Evolutionary conservation across 2,113 vertebrate species (phyloP).

Genomic region (Heteronetta atricapilla): DNA sequence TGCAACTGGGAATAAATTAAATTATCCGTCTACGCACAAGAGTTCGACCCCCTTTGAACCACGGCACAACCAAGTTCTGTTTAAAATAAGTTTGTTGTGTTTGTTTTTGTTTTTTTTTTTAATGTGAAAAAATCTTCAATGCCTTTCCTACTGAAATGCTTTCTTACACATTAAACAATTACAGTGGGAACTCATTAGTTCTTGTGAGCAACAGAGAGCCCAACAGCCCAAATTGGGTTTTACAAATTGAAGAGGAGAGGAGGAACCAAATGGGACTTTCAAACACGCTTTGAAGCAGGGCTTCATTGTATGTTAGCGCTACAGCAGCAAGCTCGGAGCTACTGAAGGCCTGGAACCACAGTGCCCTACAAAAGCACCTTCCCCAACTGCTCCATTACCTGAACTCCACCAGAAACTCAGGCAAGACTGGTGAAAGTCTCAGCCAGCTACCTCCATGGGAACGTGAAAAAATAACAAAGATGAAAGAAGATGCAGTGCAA

Average conservation of each 20-base stretch:
- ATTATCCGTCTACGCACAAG: background rate
- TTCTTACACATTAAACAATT: background rate
- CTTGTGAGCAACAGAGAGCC: background rate
- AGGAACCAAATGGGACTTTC: background rate
- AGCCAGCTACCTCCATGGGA: background rate
- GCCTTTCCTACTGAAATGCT: background rate
- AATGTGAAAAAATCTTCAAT: background rate
- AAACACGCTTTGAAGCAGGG: background rate
- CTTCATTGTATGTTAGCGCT: background rate
- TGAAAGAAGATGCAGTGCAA: background rate
- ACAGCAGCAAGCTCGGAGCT: accelerated
- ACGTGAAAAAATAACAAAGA: background rate
- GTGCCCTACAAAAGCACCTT: background rate
- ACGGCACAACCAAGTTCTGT: background rate
- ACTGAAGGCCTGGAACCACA: background rate
- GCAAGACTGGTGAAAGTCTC: background rate
- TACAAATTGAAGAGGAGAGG: background rate
- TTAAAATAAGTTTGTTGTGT: background rate
- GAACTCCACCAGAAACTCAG: background rate
- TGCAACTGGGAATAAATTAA: background rate
- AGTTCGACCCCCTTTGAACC: background rate
- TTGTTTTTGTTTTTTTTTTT: background rate
- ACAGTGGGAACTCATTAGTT: background rate
- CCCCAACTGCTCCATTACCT: background rate
- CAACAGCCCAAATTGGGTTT: slow-evolving; percentile 15